Evolutionary conservation across 2,888 invertebrate species (phyloP), one percentile per base, ranked within the genome.

Genomic region (Hypsopygia costalis): DNA sequence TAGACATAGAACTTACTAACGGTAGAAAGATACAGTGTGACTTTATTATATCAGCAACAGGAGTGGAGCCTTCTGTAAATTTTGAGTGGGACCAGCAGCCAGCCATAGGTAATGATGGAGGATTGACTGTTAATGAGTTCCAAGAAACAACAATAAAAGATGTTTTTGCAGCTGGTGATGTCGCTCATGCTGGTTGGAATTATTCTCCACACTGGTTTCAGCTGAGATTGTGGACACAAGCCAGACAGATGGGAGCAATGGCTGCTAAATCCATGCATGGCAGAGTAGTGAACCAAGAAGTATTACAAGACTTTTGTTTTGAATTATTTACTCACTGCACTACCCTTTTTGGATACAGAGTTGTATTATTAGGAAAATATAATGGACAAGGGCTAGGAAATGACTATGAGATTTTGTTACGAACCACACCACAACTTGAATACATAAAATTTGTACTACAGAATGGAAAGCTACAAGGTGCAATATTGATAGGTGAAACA

Each of bases 281-380:
- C 0, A 81, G 81, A 48, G 66, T 91, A 5, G 89, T 78, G 7
- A 86, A 91, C 5, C 92, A 95, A 76, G 88, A 90, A 50, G 90
- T 95, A 8, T 81, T 93, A 41, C 95, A 94, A 81, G 99, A 99
- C 76, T 98, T 99, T 75, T 97, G 97, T 72, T 99, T 99, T 86
- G 99, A 99, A 82, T 81, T 99, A 25, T 99, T 99, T 69, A 94
- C 98, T 0, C 99, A 99, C 81, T 96, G 97, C 10, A 99, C 99
- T 0, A 93, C 92, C 48, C 94, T 99, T 55, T 99, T 98, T 87
- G 97, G 97, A 1, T 95, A 93, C 67, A 97, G 98, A 89, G 96
- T 98, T 1, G 93, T 98, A 11, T 86, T 99, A 36, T 82, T 99
- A 33, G 98, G 99, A 6, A 92, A 96, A 45, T 98, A 93, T 70